Base-by-base conservation (phyloP, 2,113 vertebrate species). In the Recurvirostra avosetta region DNA sequence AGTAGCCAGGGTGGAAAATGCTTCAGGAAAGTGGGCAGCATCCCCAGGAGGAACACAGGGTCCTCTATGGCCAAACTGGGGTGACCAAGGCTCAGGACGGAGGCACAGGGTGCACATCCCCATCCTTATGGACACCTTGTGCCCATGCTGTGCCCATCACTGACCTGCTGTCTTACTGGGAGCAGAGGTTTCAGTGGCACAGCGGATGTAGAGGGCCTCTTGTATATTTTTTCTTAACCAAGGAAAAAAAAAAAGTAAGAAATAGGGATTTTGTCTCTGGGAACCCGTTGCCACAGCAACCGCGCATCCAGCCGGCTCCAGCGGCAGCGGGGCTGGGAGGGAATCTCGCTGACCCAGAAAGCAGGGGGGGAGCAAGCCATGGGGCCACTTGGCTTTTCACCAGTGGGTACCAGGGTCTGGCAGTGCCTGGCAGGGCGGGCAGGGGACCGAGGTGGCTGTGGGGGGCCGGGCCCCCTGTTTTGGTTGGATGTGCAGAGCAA, bases 221-320 rank as follows among this genome's bases (percentile, higher is more conserved):
- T 92, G 71, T 61, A 34, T 52, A 6, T 80, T 59, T 74, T 78
- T 63, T 30, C 53, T 90, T 86, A 79, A 76, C 30, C 50, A 61
- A 58, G 19, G 49, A 15, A 26, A 67, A 66, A 58, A 88, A 80
- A 82, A 49, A n/a, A 58, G 19, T 13, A 80, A 94, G 81, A 71
- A 96, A 85, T 74, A n/a, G 62, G 92, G 89, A 88, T 95, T 96
- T 96, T 0, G 5, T 94, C 79, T 97, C 97, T 93, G 96, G 96
- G 95, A 98, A 92, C 96, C 90, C n/a, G 97, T 98, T 98, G 85
- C 97, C 94, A 96, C 95, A 89, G 97, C 96, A 98, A 98, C 98
- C 0, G 18, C 0, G 10, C 95, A 97, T 88, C 95, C 96, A 95
- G 97, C 92, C 91, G 85, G 94, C 92, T 94, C 70, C 97, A 95